These are phyloP conservation scores for Diachasma alloeum DNA, from an alignment of 1,140 invertebrate genomes.

Conservation along the genomic window DNA sequence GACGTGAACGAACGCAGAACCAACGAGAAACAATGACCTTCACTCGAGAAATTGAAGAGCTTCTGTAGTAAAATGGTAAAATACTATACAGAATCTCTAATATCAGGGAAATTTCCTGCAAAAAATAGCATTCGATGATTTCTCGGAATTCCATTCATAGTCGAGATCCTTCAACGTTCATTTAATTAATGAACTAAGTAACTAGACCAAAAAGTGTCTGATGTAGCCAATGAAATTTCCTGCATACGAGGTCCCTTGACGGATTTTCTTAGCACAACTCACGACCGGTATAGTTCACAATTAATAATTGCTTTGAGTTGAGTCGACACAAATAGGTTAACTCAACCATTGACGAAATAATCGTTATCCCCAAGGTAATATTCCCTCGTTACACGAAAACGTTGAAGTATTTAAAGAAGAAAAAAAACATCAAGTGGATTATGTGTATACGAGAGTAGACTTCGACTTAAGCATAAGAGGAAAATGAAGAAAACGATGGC, in stretches of 20 bases:
- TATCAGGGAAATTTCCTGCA: not conserved
- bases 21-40: not conserved
- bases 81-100: not conserved
- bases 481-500: conserved; percentile 11
- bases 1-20: not conserved
- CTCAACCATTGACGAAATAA: not conserved
- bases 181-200: too few species aligned
- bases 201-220: too few species aligned
- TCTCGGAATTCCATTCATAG: too few species aligned
- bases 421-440: not conserved
- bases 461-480: not conserved
- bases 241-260: too few species aligned
- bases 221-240: too few species aligned
- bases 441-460: not conserved
- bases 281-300: too few species aligned
- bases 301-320: too few species aligned
- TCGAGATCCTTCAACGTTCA: too few species aligned
- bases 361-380: not conserved
- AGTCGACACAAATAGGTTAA: not conserved
- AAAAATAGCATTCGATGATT: too few species aligned
- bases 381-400: not conserved
- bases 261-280: too few species aligned
- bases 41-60: not conserved
- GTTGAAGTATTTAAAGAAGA: not conserved
- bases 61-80: not conserved